Evolutionary conservation across 2,797 vertebrate genomes (phyloP), one percentile per base, ranked within the genome.

Genomic region (Mormyrus proboscirostris): DNA sequence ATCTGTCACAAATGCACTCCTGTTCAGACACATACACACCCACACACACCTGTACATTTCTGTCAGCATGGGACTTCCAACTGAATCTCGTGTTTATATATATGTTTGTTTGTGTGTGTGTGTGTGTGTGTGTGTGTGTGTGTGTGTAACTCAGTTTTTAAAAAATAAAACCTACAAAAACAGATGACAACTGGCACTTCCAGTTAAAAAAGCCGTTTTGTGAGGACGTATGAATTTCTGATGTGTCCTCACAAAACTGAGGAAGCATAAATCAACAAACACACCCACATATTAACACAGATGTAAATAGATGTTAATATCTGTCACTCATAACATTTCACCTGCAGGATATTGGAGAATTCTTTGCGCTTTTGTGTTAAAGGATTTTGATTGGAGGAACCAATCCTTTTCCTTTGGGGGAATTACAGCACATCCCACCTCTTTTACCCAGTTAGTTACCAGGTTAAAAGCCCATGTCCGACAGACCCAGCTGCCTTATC

Each of bases 21-120:
- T 51, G 10, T 47, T 16, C 57, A 25, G 79, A n/a, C 14, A 51
- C 49, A n/a, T 2, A 50, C 49, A 29, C 82, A 25, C 82, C 47
- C 83, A 85, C 22, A 85, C 83, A 29, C 14, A 79, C 73, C 62
- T 69, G 62, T 69, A 69, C 62, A 69, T 69, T 69, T 69, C 62
- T 69, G 62, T 4, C 62, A 69, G 25, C 25, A 10, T 33, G 25
- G 25, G 9, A 65, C 8, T 25, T 65, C 59, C 59, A 25, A 29
- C 22, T 65, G 9, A 65, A 65, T 10, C 59, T 65, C 59, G 22
- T 65, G 59, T 65, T 29, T 29, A 25, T 25, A 22, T 22, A 9
- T 51, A 51, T 51, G 49, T 50, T 2, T 10, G 49, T 49, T 4
- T 51, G 3, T 53, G 51, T 14, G 12, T 53, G 1, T 4, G 12